Percentiles rank a stretch among this genome's conserved stretches.
phyloP scores from a whole-genome alignment of 2,113 vertebrate species.

The Progne subis region DNA sequence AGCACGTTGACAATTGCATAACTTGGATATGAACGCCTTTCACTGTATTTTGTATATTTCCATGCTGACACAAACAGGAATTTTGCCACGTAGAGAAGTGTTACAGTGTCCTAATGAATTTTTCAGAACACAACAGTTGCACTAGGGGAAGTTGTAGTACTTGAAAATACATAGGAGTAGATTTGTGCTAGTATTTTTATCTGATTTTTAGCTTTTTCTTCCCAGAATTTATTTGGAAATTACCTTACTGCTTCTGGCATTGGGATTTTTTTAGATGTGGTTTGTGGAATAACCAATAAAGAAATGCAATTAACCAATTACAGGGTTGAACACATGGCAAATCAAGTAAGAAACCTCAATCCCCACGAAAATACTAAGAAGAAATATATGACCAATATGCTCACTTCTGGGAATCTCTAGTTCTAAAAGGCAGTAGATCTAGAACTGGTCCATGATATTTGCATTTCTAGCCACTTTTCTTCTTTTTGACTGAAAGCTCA shows the following conservation, averaged over 20 bases:
- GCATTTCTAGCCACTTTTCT: not conserved
- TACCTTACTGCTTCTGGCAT: not conserved
- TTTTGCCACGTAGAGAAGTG: not conserved
- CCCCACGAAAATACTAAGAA: not conserved
- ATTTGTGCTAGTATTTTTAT: not conserved
- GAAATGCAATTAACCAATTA: conserved; percentile 27
- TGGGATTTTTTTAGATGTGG: conserved; percentile 8
- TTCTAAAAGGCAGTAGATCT: not conserved
- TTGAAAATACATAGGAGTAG: not conserved
- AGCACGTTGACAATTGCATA: not conserved
- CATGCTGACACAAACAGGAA: not conserved
- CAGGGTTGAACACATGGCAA: not conserved
- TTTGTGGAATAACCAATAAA: conserved; percentile 36
- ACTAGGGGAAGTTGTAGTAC: not conserved
- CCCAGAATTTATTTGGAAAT: conserved; percentile 1
- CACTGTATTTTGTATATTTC: not conserved
- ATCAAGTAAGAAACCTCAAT: conserved; percentile 2
- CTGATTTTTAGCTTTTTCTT: not conserved
- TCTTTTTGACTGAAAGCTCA: not conserved
- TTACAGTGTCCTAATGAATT: not conserved
- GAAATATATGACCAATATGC: not conserved
- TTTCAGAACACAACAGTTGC: not conserved
- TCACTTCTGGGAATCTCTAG: not conserved
- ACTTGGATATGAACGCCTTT: not conserved
- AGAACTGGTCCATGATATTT: not conserved